Evolutionary conservation across 2,113 vertebrate species (phyloP).

Genomic region (Chrysochloris asiatica): DNA sequence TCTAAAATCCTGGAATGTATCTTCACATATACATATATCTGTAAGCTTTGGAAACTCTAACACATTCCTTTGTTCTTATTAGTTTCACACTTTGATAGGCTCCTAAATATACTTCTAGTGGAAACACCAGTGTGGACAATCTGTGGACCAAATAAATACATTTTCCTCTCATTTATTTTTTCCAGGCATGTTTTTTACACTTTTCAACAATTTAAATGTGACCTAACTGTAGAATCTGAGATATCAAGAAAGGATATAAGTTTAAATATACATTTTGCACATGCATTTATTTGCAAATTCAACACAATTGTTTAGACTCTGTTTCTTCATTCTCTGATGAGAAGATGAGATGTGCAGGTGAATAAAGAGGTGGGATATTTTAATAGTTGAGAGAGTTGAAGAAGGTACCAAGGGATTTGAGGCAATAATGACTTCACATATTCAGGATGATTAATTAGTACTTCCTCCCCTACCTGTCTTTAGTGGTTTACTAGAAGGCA

Average conservation of each 20-base stretch:
- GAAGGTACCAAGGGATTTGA: constrained; percentile 65
- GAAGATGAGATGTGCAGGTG: neutral
- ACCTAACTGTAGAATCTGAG: neutral
- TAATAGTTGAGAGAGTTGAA: constrained; percentile 58
- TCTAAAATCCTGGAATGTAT: neutral
- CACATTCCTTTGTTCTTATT: neutral
- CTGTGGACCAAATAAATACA: fast-evolving
- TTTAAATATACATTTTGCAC: neutral
- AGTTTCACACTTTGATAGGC: neutral
- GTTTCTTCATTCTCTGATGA: neutral
- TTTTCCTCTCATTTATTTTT: neutral
- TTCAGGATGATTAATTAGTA: constrained; percentile 77
- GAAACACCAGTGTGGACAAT: neutral
- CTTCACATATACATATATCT: neutral
- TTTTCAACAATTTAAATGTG: neutral
- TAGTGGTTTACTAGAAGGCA: constrained; percentile 56
- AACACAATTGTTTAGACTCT: neutral
- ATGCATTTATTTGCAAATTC: neutral
- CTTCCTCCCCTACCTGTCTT: constrained; percentile 59
- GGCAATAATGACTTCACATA: constrained; percentile 68
- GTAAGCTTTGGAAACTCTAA: neutral
- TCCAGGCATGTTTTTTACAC: neutral
- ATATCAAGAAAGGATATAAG: neutral
- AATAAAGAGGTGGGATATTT: neutral
- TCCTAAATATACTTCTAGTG: neutral